A percentile compares a stretch with the other conserved stretches of the same genome.
These are phyloP conservation scores for Nibea albiflora DNA, from an alignment of 2,113 vertebrate species.

Conservation along the genomic window DNA sequence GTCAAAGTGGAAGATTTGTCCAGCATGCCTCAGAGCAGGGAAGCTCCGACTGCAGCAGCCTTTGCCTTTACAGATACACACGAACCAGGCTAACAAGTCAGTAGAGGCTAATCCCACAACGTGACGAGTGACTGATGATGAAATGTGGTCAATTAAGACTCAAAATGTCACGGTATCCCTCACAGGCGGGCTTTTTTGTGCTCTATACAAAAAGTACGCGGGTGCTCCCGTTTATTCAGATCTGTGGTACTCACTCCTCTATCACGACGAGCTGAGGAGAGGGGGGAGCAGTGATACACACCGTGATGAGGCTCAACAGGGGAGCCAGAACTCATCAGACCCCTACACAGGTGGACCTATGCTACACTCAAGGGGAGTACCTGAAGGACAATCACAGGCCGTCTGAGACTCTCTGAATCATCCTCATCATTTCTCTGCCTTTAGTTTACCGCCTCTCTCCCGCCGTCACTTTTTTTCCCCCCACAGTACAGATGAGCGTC, in stretches of 20 bases:
- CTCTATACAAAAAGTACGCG: constrained; percentile 10
- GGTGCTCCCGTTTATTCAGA: background rate
- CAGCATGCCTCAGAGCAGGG: background rate
- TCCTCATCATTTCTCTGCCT: constrained; percentile 34
- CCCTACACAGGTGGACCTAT: constrained; percentile 48
- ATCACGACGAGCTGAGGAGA: constrained; percentile 29
- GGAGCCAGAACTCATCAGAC: constrained; percentile 70
- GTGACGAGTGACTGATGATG: constrained; percentile 53
- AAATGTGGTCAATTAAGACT: constrained; percentile 63
- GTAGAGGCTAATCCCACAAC: constrained; percentile 23
- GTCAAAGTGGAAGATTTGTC: constrained; percentile 23
- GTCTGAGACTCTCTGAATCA: constrained; percentile 15
- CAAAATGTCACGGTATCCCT: constrained; percentile 50
- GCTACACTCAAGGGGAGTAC: constrained; percentile 34
- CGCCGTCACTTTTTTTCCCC: background rate
- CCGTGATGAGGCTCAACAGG: constrained; percentile 67
- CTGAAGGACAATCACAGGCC: constrained; percentile 63
- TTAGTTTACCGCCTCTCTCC: background rate
- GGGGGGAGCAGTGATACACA: constrained; percentile 26
- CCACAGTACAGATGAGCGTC: constrained; percentile 10
- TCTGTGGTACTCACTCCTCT: constrained; percentile 1
- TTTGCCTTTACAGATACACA: background rate
- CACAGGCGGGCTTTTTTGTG: background rate
- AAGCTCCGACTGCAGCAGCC: background rate
- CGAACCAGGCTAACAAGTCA: constrained; percentile 49